Base-by-base conservation (phyloP, 1,140 invertebrate species). In the Tachypleus tridentatus region DNA sequence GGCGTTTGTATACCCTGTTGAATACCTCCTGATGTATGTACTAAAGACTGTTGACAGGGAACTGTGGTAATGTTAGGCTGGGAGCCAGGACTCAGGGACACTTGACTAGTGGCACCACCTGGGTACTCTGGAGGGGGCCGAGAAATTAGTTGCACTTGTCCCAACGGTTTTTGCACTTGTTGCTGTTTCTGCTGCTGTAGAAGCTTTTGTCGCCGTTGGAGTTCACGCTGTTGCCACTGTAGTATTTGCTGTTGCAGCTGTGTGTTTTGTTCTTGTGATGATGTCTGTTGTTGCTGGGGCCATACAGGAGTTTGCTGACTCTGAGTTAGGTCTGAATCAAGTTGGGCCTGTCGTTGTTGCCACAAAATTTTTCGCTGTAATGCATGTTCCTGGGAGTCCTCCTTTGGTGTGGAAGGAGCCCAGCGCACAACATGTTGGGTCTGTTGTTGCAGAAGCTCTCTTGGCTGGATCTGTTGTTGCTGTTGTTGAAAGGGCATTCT, bases 171-270 rank as follows among this genome's bases (percentile, higher is more conserved):
- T 29, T 29, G 29, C 29, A 29, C 29, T 29, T 29, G 29, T 29
- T 29, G 29, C 29, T 29, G 29, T 29, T 29, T 29, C 29, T 29
- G 29, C 29, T 29, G 29, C 29, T 29, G 29, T 29, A 29, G 29
- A 29, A 29, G 29, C 29, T 29, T 29, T 29, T 56, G 56, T 54
- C 56, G 11, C 9, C n/a, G 58, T 64, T 65, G 61, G 29, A 63
- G 67, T 50, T 71, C 65, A 54, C 67, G 72, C 64, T 76, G 75
- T 62, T 67, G 67, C 58, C 56, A 68, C 58, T 68, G 72, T 51
- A 72, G 65, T n/a, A 71, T 48, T 49, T 72, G 69, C 53, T 70
- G 67, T 51, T 63, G 67, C 4, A 66, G 67, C 67, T 64, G 69
- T 62, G 11, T 64, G 67, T 11, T 64, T 65, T 51, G 11, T 57